phyloP scores from a whole-genome alignment of 2,113 vertebrate genomes.

The Colinus virginianus region DNA sequence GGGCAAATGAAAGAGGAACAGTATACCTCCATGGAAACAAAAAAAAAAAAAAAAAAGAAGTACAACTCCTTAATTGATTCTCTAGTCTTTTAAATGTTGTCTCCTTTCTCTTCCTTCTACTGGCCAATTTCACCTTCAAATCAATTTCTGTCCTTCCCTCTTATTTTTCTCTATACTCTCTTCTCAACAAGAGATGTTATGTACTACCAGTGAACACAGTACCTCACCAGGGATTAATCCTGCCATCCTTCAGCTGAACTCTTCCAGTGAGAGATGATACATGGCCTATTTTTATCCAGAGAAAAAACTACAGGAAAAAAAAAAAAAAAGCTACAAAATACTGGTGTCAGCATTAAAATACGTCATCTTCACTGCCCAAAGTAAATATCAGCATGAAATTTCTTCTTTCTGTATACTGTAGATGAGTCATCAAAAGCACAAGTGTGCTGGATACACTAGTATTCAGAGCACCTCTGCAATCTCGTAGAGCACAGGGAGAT shows the following conservation, averaged over 20 bases:
- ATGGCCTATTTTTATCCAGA: background rate
- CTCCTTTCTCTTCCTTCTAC: background rate
- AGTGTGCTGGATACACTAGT: background rate
- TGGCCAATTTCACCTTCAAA: background rate
- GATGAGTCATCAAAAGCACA: background rate
- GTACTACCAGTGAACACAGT: background rate
- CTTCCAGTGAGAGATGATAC: background rate
- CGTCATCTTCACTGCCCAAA: background rate
- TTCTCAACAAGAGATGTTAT: background rate
- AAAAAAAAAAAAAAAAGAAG: accelerated
- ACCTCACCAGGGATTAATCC: background rate
- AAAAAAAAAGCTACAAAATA: background rate
- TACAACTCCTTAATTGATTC: background rate
- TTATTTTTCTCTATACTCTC: background rate
- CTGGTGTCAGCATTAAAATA: background rate
- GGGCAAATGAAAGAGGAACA: background rate
- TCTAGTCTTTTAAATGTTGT: background rate
- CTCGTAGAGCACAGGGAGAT: background rate
- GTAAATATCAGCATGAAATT: background rate
- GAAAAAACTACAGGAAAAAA: background rate
- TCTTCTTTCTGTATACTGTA: background rate
- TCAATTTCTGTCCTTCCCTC: background rate
- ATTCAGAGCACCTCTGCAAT: background rate
- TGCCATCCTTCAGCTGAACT: background rate
- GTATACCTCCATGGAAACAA: background rate